Base-by-base conservation (phyloP, 2,888 invertebrate species). In the Acleris cristana region DNA sequence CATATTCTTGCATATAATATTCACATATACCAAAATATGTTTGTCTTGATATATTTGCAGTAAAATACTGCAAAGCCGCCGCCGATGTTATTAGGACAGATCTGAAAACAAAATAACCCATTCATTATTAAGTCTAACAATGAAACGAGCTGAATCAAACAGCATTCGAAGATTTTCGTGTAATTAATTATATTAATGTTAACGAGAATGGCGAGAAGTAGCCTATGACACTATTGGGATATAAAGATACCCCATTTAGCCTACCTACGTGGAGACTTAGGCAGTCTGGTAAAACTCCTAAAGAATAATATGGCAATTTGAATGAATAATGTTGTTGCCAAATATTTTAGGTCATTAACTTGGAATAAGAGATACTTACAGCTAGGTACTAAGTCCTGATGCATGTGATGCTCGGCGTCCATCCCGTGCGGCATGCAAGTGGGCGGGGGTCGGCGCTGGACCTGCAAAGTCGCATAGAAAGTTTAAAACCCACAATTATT, bases 11-110 rank as follows among this genome's bases (percentile, higher is more conserved):
- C 86, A 84, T 87, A 87, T 85, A 88, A 83, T 89, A 87, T 86
- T 91, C 89, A 90, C 91, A 92, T 92, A 92, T 92, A 91, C 86
- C 90, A 91, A 92, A 91, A 91, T 91, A 92, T 92, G 92, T 91
- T 90, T 90, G 90, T 92, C 91, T 92, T 91, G 92, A 92, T 92
- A 92, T 91, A 90, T 79, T 84, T 80, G 87, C 90, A 85, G 85
- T 79, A 76, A 75, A 75, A 78, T 74, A 81, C 86, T 79, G 83
- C 86, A 79, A 76, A 72, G 76, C 80, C 77, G 72, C 70, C 76
- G 76, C 74, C 76, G 75, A 79, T 75, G 72, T 79, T 86, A 92
- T 92, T 92, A 92, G 89, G 92, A 92, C 85, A 92, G 86, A 87
- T 92, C 92, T 92, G 89, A 70, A 91, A 91, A 69, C 72, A 71